Percentiles rank a stretch among this genome's conserved stretches.
Evolutionary conservation across 2,113 vertebrate genomes (phyloP).

Genomic region (Trachemys scripta): DNA sequence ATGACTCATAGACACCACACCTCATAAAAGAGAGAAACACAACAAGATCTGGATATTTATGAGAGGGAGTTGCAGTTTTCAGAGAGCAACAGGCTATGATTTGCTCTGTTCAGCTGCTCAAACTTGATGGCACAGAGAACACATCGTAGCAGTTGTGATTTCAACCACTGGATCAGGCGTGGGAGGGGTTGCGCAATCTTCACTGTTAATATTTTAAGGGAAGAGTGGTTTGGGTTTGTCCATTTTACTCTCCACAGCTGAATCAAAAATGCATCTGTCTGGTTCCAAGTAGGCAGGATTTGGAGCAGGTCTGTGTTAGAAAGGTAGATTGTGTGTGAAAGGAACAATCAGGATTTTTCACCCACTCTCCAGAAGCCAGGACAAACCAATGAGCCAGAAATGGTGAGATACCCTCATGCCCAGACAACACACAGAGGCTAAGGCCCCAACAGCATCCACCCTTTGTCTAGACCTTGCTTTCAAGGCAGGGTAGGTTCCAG

Average conservation of each 20-base stretch:
- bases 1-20: neutral
- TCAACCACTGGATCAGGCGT: neutral
- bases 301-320: neutral
- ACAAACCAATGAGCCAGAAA: neutral
- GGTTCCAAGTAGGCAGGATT: fast-evolving
- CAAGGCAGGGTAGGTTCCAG: neutral
- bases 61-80: neutral
- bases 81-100: neutral
- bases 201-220: neutral
- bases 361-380: neutral
- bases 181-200: neutral
- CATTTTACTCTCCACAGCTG: neutral
- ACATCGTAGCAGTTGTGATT: neutral
- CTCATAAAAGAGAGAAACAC: neutral
- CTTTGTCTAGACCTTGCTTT: neutral
- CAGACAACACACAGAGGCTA: neutral
- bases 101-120: fast-evolving
- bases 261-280: neutral
- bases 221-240: neutral
- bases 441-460: neutral
- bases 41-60: neutral
- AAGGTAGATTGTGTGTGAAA: neutral
- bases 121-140: neutral
- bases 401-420: neutral
- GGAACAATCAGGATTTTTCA: neutral